Conservation (phyloP, 2,797 vertebrate species). For the Enoplosus armatus region DNA sequence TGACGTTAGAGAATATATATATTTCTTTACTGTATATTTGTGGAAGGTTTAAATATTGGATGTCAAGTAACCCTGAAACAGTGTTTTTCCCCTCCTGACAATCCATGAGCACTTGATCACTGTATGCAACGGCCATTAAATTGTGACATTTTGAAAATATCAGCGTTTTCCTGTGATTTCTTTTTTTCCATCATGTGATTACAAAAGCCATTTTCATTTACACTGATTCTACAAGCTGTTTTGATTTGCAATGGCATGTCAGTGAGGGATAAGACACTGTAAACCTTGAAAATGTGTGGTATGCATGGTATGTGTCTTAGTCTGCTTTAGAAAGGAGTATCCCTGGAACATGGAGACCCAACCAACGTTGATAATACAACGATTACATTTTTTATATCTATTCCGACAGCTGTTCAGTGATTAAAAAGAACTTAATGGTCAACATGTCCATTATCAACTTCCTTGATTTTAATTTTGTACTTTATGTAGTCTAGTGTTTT, state of each 20-base stretch:
- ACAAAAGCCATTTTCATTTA: conserved; percentile 28
- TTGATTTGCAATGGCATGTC: conserved; percentile 45
- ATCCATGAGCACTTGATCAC: not conserved
- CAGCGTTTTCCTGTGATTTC: not conserved
- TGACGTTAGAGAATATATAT: no score
- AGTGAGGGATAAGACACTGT: no score
- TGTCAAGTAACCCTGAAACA: not conserved
- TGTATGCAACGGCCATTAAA: not conserved
- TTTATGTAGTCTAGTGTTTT: conserved; percentile 36
- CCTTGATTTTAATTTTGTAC: not conserved
- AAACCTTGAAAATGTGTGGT: conserved; percentile 54
- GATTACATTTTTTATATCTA: not conserved
- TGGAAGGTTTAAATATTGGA: not conserved
- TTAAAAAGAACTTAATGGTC: not conserved
- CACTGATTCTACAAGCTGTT: conserved; percentile 25
- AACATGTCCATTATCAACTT: not conserved
- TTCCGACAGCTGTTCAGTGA: conserved; percentile 11
- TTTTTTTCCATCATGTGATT: conserved; percentile 12
- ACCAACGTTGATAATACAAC: not conserved
- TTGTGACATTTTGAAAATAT: conserved; percentile 14
- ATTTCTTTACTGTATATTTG: not conserved
- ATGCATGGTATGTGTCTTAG: conserved; percentile 52
- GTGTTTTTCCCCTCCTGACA: no score
- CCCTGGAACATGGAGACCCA: not conserved
- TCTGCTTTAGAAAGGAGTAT: conserved; percentile 31